A percentile compares a stretch with the other conserved stretches of the same genome.
Evolutionary conservation across 2,113 vertebrate species (phyloP).

Genomic region (Apodemus speciosus): DNA sequence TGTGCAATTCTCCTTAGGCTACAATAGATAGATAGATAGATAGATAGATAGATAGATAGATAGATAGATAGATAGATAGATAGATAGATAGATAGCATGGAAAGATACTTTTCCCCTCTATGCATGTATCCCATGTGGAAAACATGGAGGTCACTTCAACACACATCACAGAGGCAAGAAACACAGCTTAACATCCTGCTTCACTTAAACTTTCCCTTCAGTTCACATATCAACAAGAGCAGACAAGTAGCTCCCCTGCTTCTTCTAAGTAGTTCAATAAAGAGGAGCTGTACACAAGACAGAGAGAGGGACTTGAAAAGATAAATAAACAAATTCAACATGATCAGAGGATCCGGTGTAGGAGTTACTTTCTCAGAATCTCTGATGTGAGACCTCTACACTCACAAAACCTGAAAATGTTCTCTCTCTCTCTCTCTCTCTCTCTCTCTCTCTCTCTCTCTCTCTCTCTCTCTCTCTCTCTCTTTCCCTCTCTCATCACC

Average conservation of each 20-base stretch:
- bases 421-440: neutral
- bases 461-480: neutral
- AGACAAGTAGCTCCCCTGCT: neutral
- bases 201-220: slow-evolving; percentile 26
- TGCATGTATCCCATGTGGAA: neutral
- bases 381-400: neutral
- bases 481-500: neutral
- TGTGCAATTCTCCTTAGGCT: neutral
- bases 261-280: neutral
- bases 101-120: neutral
- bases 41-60: no score
- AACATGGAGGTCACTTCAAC: neutral
- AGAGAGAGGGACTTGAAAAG: neutral
- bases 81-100: neutral
- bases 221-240: neutral
- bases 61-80: no score
- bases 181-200: neutral
- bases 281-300: neutral
- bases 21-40: no score
- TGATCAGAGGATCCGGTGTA: neutral
- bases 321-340: neutral
- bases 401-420: neutral
- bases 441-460: neutral
- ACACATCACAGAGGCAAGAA: neutral
- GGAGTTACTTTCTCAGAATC: neutral